Percentiles rank a stretch among this genome's conserved stretches.
Conservation (phyloP, 2,113 vertebrate genomes). For the Leptocoma aspasia region DNA sequence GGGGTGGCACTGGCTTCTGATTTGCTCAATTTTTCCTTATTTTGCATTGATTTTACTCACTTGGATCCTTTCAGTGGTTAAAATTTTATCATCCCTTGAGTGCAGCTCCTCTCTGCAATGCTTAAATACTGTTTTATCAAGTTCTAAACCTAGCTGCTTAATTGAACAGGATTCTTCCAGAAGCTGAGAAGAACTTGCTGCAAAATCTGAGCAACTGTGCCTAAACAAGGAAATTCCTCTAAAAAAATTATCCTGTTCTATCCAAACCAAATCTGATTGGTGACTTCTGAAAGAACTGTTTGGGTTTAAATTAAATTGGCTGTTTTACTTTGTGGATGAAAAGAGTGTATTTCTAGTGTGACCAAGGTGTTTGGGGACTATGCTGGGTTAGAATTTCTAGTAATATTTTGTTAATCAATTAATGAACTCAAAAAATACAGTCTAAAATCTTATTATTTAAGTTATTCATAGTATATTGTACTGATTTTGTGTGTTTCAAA, state of each 20-base stretch:
- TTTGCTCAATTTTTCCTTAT: background rate
- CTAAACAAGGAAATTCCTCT: background rate
- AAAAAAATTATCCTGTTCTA: background rate
- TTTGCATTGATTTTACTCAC: background rate
- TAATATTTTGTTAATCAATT: background rate
- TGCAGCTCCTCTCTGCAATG: background rate
- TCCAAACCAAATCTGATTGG: background rate
- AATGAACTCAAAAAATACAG: background rate
- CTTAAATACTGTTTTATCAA: background rate
- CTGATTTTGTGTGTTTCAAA: background rate
- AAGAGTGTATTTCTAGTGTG: background rate
- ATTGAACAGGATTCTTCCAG: constrained; percentile 1
- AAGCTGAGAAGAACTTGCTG: background rate
- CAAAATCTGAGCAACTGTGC: background rate
- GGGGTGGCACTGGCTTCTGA: background rate
- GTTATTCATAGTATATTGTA: background rate
- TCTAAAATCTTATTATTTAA: background rate
- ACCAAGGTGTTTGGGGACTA: background rate
- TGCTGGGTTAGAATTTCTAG: background rate
- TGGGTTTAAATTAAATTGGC: background rate
- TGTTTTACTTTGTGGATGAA: background rate
- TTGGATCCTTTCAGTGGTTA: background rate
- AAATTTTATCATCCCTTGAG: background rate
- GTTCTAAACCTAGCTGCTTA: background rate
- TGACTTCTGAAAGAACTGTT: background rate